Evolutionary conservation across 2,888 invertebrate species (phyloP), one percentile per base, ranked within the genome.

Genomic region (Scelioninae gen. 1): DNA sequence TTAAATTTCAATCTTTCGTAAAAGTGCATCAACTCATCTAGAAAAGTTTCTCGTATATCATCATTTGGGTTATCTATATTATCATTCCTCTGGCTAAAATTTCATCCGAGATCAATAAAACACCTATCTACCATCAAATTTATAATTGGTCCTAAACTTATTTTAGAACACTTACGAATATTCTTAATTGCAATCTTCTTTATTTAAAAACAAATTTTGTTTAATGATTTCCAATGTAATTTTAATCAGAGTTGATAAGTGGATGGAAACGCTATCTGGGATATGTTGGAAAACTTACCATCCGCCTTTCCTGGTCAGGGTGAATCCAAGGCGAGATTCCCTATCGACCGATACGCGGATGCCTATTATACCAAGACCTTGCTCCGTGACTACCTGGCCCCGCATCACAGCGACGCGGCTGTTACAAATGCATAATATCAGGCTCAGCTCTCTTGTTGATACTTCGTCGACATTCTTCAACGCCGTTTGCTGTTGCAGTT

Each of bases 401-500:
- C 99, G 95, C 95, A 99, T 98, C 93, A 99, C 99, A 91, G 99
- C 98, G 90, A 98, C 99, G 93, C 99, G 98, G 94, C 99, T 99
- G 95, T 94, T 89, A 91, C 89, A 91, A 91, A 92, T 90, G 86
- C 87, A 82, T 89, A 87, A 91, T 90, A 89, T 91, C 90, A 87
- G 79, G 71, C 47, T 77, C 84, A 84, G 60, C 74, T 79, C 76
- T 85, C 63, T 11, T 45, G 65, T 45, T 47, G 45, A 58, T 55
- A 77, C 23, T 58, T 65, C 60, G 45, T 72, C 31, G 68, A 51
- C 72, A 82, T 84, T 78, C 60, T 63, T 77, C 75, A 47, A 47
- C 31, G 51, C 72, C 83, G 75, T 83, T 68, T 51, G 60, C 86
- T 53, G 71, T 78, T n/a, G 23, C 81, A 76, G 56, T 74, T 55